Evolutionary conservation across 2,113 vertebrate genomes (phyloP), one percentile per base, ranked within the genome.

Genomic region (Leptodactylus fuscus): DNA sequence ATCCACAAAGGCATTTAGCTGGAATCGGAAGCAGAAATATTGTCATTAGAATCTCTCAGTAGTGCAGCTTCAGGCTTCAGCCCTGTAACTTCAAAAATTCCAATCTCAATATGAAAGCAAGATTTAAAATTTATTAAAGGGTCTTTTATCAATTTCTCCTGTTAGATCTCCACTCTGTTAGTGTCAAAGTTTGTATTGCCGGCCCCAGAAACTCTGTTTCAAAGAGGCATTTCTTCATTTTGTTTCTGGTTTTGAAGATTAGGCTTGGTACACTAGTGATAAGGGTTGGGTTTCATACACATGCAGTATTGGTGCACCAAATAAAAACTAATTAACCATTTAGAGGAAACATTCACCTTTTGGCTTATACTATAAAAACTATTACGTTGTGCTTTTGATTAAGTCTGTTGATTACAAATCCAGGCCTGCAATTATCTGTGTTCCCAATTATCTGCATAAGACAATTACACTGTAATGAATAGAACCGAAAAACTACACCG

Each of bases 401-500:
- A 76, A 76, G 74, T 48, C 74, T 32, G 73, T 16, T 48, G 44
- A 49, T 76, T 76, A 49, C 73, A 76, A 49, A 49, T 27, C 8
- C n/a, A 49, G 74, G 48, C 27, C 46, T 29, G 74, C 46, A 76
- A 76, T 76, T 76, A 76, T 51, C 74, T 20, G 48, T 51, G 74
- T 76, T 51, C 74, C 74, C 46, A 76, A 76, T 76, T 76, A 76
- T 51, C 74, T 51, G 46, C 9, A 20, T 76, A 51, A 51, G 46
- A 51, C 75, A 78, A 78, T 34, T 78, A 78, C 29, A 78, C 29
- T 78, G 18, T 53, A 78, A 53, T 55, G 75, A 78, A 78, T 36
- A 77, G 74, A 49, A 75, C 46, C 11, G 48, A 53, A 78, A n/a
- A 55, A 78, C 75, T 53, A n/a, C 20, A 55, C 16, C 0, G 32